Base-by-base conservation (phyloP, 2,797 vertebrate genomes). In the Melanotaenia parkinsoni region DNA sequence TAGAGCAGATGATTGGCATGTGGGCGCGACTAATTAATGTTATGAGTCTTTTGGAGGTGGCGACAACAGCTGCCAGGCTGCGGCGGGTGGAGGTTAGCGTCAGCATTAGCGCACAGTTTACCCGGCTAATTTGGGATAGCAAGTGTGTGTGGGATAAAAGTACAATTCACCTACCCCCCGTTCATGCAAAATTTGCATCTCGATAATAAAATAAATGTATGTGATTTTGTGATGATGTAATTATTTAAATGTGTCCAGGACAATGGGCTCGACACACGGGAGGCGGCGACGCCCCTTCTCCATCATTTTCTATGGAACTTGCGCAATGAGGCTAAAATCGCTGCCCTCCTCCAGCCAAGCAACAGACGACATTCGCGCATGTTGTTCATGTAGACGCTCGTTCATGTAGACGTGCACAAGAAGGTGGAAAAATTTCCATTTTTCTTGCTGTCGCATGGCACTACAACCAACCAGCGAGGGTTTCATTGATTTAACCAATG, bases 1-100 rank as follows among this genome's bases (percentile, higher is more conserved):
- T 86, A 88, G 62, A 13, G 37, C 62, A 14, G 66, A 6, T 80
- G 81, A 86, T 79, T 87, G 75, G 74, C 78, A 61, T 63, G 32
- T 47, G 50, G 68, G 64, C n/a, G 60, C 16, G 2, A 70, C 70
- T 89, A 88, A 90, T 90, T 90, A 85, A 20, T 57, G 0, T 59
- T 13, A 81, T 70, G 79, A 66, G 47, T 79, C 72, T 66, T 62
- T 63, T 75, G 20, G 68, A 59, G 70, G 66, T 26, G 51, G 20
- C 26, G 70, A 63, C 13, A 59, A 70, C 75, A 76, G 82, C 78
- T 67, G 77, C 40, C 13, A 43, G 58, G 74, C 61, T 24, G 69
- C 26, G n/a, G 64, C 62, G 54, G 60, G 69, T 72, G 47, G 50
- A 43, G 45, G 67, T 58, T 63, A 75, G 72, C 70, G 70, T 28